Conservation (phyloP, 2,888 invertebrate species). For the Aethes cnicana region DNA sequence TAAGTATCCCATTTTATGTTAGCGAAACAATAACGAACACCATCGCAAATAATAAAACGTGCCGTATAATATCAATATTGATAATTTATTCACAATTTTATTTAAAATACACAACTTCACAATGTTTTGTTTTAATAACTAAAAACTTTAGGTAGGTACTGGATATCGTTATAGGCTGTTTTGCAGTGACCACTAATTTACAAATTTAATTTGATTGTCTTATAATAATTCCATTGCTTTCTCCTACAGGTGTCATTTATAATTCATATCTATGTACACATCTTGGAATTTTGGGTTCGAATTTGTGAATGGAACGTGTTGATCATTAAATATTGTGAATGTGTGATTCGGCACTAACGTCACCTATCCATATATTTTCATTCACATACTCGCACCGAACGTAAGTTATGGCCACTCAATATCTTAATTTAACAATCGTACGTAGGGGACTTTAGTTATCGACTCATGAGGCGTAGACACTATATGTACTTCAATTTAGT, state of each 20-base stretch:
- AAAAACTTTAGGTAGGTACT: conserved; percentile 79
- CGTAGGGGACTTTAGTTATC: conserved; percentile 45
- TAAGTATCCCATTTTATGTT: neutral
- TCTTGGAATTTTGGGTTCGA: conserved; percentile 53
- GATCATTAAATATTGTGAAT: neutral
- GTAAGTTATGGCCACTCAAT: conserved; percentile 76
- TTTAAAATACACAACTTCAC: conserved; percentile 83
- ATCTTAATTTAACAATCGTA: conserved; percentile 73
- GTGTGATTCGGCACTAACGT: neutral
- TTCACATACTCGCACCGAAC: conserved; percentile 53
- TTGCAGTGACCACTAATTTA: conserved; percentile 72
- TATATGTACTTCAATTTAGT: conserved; percentile 37
- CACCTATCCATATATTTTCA: conserved; percentile 25
- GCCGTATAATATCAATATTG: conserved; percentile 77
- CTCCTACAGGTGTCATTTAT: conserved; percentile 73
- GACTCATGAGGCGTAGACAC: conserved; percentile 17
- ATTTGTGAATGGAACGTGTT: conserved; percentile 48
- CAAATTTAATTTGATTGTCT: conserved; percentile 60
- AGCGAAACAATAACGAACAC: too few species aligned
- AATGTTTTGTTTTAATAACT: conserved; percentile 79
- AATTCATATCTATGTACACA: conserved; percentile 68
- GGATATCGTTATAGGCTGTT: conserved; percentile 74
- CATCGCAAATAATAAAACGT: conserved; percentile 52
- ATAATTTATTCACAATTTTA: conserved; percentile 83
- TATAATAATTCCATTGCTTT: conserved; percentile 55